phyloP scores from a whole-genome alignment of 2,888 invertebrate genomes.

The Blera fallax region DNA sequence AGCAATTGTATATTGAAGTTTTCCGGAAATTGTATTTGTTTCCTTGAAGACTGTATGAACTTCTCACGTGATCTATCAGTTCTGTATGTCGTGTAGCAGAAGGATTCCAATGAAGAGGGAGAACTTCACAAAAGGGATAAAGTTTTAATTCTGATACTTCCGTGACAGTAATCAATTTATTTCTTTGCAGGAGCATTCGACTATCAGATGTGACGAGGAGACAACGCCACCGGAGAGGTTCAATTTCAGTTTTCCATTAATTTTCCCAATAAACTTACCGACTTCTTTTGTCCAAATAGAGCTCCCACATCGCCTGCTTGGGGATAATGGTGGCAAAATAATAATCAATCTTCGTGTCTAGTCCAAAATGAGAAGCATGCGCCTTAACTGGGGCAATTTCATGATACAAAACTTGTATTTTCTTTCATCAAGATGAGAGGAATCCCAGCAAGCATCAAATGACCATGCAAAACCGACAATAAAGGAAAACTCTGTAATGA shows the following conservation, averaged over 20 bases:
- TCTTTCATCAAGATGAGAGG: conserved; percentile 23
- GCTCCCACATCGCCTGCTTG: not conserved
- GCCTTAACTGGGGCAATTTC: conserved; percentile 31
- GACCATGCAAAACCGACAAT: conserved; percentile 70
- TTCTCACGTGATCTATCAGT: conserved; percentile 73
- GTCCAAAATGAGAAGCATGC: conserved; percentile 48
- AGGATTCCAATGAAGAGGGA: conserved; percentile 2
- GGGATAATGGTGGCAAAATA: conserved; percentile 45
- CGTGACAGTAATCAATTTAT: conserved; percentile 82
- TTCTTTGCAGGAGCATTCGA: conserved; percentile 72
- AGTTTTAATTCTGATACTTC: conserved; percentile 78
- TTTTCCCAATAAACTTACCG: conserved; percentile 24
- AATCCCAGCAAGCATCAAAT: conserved; percentile 51
- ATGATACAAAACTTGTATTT: not conserved
- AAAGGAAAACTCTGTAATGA: conserved; percentile 53
- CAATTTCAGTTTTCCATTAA: conserved; percentile 49
- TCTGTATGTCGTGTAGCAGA: conserved; percentile 34
- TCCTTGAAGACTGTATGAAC: conserved; percentile 68
- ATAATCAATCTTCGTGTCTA: conserved; percentile 76
- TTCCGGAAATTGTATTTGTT: conserved; percentile 75
- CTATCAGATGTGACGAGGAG: conserved; percentile 39
- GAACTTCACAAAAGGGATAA: conserved; percentile 68
- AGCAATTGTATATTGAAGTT: conserved; percentile 70
- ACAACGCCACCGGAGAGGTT: conserved; percentile 22
- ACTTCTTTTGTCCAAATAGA: conserved; percentile 43